Evolutionary conservation across 2,113 vertebrate genomes (phyloP), one percentile per base, ranked within the genome.

Genomic region (Esox niger): DNA sequence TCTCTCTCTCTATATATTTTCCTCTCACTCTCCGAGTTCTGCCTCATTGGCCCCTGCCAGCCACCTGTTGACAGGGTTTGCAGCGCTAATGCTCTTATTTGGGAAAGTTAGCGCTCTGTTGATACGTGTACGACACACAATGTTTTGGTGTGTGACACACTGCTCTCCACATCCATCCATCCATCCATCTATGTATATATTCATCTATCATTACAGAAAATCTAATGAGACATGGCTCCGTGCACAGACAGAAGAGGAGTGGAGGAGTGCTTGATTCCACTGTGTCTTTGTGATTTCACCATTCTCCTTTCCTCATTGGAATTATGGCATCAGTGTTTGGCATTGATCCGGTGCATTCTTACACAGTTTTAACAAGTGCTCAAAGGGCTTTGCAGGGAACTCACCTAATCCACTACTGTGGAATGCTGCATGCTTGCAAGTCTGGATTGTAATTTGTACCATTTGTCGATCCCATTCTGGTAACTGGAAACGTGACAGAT

Each of bases 21-120:
- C n/a, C n/a, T 76, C 77, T 79, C 78, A 75, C 77, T 79, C 65
- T 73, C 62, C 69, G 30, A 3, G 84, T 84, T 87, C 77, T 77
- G 63, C 71, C 79, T 82, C 84, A 85, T 88, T 86, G 83, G 67
- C 80, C 67, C 75, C 74, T 54, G 30, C 69, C 75, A 43, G 75
- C 76, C 72, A 79, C 70, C 83, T 79, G 84, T 82, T 89, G 86
- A 88, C 87, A 86, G 82, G 60, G 82, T 82, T 81, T 63, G 62
- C 73, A 49, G 79, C 78, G 68, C 72, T 78, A 80, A 78, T 71
- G 69, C 71, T 81, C 35, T 67, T 69, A 65, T 83, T 67, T 85
- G 78, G 80, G 82, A 87, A 84, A 81, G 62, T 80, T 63, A 69
- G 78, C 6, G 17, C 70, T 17, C 38, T 61, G 57, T 61, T 20